These are phyloP conservation scores for Brachyrhaphis roseni DNA, from an alignment of 2,797 vertebrate genomes.

Conservation along the genomic window DNA sequence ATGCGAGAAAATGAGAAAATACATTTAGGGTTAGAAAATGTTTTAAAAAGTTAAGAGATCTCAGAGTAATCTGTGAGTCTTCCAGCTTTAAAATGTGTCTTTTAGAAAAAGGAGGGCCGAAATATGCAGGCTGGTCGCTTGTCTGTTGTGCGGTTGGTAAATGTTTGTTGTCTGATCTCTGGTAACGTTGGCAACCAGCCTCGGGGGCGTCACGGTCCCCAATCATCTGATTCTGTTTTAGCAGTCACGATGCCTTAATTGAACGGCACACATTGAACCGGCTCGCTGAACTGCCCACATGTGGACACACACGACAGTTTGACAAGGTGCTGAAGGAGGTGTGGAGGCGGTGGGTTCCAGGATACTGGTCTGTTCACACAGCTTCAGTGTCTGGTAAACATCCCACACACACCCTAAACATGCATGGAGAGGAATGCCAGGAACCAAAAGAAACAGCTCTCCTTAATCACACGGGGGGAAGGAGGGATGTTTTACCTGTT, in stretches of 20 bases:
- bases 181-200: constrained; percentile 60
- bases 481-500: constrained; percentile 23
- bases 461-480: constrained; percentile 17
- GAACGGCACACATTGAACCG: constrained; percentile 4
- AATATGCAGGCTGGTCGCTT: constrained; percentile 27
- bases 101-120: neutral
- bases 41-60: neutral
- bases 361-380: constrained; percentile 46
- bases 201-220: constrained; percentile 43
- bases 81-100: neutral
- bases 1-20: too few relatives aligned
- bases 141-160: constrained; percentile 40
- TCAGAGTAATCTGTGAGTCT: neutral
- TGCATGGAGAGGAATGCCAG: constrained; percentile 42
- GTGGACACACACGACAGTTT: constrained; percentile 35
- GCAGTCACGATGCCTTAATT: constrained; percentile 40
- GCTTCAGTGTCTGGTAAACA: constrained; percentile 52
- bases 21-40: too few relatives aligned
- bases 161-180: constrained; percentile 59
- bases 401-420: constrained; percentile 65
- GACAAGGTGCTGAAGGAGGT: constrained; percentile 53
- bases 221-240: constrained; percentile 68
- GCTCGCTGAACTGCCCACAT: constrained; percentile 44
- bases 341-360: constrained; percentile 29
- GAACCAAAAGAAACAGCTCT: constrained; percentile 41